These are phyloP conservation scores for Sitophilus oryzae DNA, from an alignment of 1,140 invertebrate species.

Conservation along the genomic window DNA sequence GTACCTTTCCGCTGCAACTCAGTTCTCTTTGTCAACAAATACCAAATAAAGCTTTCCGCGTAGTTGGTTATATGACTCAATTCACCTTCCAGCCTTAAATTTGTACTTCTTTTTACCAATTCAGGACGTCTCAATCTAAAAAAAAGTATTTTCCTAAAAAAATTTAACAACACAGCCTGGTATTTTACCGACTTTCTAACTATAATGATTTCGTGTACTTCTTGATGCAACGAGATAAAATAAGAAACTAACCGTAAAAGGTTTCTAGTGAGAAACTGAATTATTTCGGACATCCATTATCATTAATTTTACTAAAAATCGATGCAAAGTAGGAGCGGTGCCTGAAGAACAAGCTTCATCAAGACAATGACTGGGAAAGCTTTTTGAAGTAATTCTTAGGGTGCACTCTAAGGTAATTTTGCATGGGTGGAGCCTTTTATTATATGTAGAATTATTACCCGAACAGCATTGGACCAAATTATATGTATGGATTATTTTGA, in stretches of 20 bases:
- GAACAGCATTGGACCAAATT: too few species aligned
- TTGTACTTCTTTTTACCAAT: constrained; percentile 21
- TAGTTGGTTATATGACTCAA: constrained; percentile 47
- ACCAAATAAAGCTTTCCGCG: constrained; percentile 50
- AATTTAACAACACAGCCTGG: too few species aligned
- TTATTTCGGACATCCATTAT: not conserved
- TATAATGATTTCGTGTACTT: not conserved
- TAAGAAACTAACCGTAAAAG: not conserved
- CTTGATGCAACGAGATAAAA: not conserved
- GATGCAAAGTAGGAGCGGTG: not conserved
- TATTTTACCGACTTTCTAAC: too few species aligned
- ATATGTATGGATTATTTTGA: too few species aligned
- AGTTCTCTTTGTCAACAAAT: constrained; percentile 45
- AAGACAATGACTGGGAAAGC: not conserved
- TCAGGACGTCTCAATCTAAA: not conserved
- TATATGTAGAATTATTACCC: too few species aligned
- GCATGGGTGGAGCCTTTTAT: too few species aligned
- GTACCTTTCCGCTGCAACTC: constrained; percentile 44
- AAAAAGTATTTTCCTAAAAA: too few species aligned
- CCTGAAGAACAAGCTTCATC: not conserved
- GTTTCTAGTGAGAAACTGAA: not conserved
- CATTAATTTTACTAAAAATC: not conserved
- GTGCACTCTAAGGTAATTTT: not conserved
- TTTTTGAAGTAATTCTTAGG: not conserved
- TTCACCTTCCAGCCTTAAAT: constrained; percentile 50